Percentiles rank a stretch among this genome's conserved stretches.
Evolutionary conservation across 2,888 invertebrate species (phyloP).

Genomic region (Tetrapedia diversipes): DNA sequence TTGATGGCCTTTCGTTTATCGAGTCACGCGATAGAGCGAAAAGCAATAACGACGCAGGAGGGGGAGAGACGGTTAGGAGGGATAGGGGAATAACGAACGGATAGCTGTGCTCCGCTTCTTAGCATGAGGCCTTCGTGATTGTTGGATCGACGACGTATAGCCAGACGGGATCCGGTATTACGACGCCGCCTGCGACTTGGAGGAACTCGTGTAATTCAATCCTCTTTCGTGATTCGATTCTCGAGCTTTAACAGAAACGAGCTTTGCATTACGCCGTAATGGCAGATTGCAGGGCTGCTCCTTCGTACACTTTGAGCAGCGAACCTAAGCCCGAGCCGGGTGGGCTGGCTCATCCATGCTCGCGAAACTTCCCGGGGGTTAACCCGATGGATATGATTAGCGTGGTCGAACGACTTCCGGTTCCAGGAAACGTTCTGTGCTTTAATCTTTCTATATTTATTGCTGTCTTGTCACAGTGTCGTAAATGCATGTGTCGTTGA

Average conservation of each 20-base stretch:
- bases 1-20: slow-evolving; percentile 63
- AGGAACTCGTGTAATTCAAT: slow-evolving; percentile 56
- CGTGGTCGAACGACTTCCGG: slow-evolving; percentile 8
- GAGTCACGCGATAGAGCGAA: slow-evolving; percentile 60
- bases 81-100: slow-evolving; percentile 5
- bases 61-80: background rate
- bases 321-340: slow-evolving; percentile 4
- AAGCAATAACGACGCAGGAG: slow-evolving; percentile 37
- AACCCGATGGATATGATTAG: slow-evolving; percentile 20
- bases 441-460: background rate
- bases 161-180: slow-evolving; percentile 39
- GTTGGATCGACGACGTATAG: slow-evolving; percentile 51
- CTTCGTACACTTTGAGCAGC: slow-evolving; percentile 38
- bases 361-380: slow-evolving; percentile 21
- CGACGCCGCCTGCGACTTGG: slow-evolving; percentile 20
- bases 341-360: background rate
- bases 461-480: background rate
- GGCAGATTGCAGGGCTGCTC: slow-evolving; percentile 54
- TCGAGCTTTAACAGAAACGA: slow-evolving; percentile 50
- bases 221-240: slow-evolving; percentile 59
- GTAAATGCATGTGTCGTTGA: no score
- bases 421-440: background rate
- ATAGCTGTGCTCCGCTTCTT: slow-evolving; percentile 37
- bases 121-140: slow-evolving; percentile 42
- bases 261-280: slow-evolving; percentile 53